Conservation (phyloP, 2,797 vertebrate genomes). For the Enteromius anoplus region DNA sequence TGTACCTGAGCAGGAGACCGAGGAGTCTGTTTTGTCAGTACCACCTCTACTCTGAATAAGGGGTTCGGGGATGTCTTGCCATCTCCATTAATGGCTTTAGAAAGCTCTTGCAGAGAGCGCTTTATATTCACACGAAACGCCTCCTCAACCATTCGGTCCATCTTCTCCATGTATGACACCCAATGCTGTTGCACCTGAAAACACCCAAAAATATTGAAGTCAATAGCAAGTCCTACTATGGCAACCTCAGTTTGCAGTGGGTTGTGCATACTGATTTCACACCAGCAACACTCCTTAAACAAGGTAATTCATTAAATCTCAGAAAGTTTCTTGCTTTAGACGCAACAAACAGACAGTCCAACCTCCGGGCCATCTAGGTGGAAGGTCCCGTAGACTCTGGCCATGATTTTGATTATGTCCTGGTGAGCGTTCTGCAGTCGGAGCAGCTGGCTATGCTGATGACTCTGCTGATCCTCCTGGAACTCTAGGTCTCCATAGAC, state of each 20-base stretch:
- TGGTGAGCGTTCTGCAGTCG: slow-evolving; percentile 74
- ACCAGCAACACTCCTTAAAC: neutral
- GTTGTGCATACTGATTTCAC: neutral
- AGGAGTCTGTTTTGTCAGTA: slow-evolving; percentile 69
- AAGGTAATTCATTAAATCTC: neutral
- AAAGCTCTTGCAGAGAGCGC: slow-evolving; percentile 82
- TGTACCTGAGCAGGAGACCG: slow-evolving; percentile 78
- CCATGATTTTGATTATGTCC: slow-evolving; percentile 77
- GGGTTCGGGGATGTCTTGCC: slow-evolving; percentile 80
- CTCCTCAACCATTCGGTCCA: slow-evolving; percentile 83
- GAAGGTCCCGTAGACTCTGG: slow-evolving; percentile 78
- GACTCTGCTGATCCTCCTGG: slow-evolving; percentile 76
- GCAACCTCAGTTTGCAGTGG: neutral
- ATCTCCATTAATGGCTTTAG: slow-evolving; percentile 84
- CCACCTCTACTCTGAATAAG: slow-evolving; percentile 83
- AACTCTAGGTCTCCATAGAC: slow-evolving; percentile 86
- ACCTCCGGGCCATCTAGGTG: slow-evolving; percentile 82
- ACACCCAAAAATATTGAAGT: slow-evolving; percentile 10
- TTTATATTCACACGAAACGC: slow-evolving; percentile 82
- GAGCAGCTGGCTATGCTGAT: slow-evolving; percentile 72
- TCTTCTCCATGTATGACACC: slow-evolving; percentile 76
- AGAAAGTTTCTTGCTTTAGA: neutral
- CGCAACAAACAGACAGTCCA: slow-evolving; percentile 17
- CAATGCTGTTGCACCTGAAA: slow-evolving; percentile 85
- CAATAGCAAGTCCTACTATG: neutral